These are phyloP conservation scores for Myoxocephalus aenaeus DNA, from an alignment of 2,797 vertebrate species.

Conservation along the genomic window DNA sequence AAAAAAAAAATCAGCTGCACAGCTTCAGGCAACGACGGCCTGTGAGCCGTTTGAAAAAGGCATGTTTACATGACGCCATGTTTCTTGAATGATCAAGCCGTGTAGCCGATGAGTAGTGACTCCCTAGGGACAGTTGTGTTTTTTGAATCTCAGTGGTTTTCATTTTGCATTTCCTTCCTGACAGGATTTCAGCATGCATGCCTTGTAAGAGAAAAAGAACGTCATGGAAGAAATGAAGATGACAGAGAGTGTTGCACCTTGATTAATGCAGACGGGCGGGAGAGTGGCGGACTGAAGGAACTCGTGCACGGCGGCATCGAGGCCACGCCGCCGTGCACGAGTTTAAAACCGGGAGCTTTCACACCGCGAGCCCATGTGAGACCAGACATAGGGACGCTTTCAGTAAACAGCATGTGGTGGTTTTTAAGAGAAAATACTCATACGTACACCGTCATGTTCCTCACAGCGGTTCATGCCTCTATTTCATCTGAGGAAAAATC, in stretches of 20 bases:
- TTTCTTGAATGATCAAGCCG: conserved; percentile 75
- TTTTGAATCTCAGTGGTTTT: conserved; percentile 66
- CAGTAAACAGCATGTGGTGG: not conserved
- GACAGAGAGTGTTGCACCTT: conserved; percentile 76
- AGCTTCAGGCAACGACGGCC: conserved; percentile 55
- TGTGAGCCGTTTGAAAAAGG: conserved; percentile 74
- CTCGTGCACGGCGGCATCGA: conserved; percentile 1
- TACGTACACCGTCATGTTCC: no score
- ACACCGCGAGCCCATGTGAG: conserved; percentile 41
- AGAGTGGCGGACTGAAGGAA: conserved; percentile 72
- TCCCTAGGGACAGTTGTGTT: conserved; percentile 55
- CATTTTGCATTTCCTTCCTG: conserved; percentile 63
- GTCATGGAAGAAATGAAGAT: conserved; percentile 52
- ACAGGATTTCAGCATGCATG: conserved; percentile 81
- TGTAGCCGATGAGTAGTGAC: conserved; percentile 63
- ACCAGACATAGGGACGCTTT: conserved; percentile 56
- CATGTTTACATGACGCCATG: conserved; percentile 81
- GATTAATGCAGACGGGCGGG: conserved; percentile 63
- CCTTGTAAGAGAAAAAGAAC: conserved; percentile 74
- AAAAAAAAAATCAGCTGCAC: conserved; percentile 60
- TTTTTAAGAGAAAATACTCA: no score
- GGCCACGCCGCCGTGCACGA: conserved; percentile 3
- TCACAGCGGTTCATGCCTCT: not conserved
- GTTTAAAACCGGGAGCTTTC: conserved; percentile 11
- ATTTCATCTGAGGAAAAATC: not conserved